Evolutionary conservation across 2,113 vertebrate species (phyloP).

Genomic region (Bostrychus sinensis): DNA sequence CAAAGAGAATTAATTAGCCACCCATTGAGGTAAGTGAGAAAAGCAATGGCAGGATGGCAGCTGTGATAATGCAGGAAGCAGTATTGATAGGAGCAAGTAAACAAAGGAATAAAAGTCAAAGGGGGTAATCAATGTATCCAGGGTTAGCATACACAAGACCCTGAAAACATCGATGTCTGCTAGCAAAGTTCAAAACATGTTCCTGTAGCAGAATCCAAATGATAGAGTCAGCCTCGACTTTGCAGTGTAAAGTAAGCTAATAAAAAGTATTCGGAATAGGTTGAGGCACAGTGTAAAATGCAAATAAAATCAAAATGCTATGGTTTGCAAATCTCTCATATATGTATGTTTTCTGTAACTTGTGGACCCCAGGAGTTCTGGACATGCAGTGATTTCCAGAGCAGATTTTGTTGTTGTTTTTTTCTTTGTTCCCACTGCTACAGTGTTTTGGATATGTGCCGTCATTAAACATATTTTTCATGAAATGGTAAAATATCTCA

Average conservation of each 20-base stretch:
- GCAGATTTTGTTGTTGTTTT: no score
- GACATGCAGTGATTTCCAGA: no score
- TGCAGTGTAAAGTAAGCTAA: background rate
- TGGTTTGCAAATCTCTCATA: no score
- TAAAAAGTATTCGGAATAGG: background rate
- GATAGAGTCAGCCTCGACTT: background rate
- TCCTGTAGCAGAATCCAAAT: background rate
- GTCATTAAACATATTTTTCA: no score
- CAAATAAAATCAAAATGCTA: no score
- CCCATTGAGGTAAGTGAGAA: conserved; percentile 27
- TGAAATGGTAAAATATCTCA: no score
- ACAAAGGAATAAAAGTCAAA: conserved; percentile 42
- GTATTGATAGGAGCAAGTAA: conserved; percentile 42
- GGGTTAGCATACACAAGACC: background rate
- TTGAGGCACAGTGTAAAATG: no score
- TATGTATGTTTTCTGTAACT: no score
- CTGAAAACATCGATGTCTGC: background rate
- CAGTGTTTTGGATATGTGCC: no score
- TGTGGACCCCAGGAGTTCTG: no score
- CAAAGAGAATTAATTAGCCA: conserved; percentile 37
- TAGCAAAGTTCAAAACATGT: background rate
- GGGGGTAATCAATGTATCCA: conserved; percentile 17
- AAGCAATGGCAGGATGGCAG: conserved; percentile 1
- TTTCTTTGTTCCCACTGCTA: no score
- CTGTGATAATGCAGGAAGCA: conserved; percentile 28